Percentiles rank a stretch among this genome's conserved stretches.
Evolutionary conservation across 2,888 invertebrate species (phyloP).

Genomic region (Hermaeophaga mercurialis): DNA sequence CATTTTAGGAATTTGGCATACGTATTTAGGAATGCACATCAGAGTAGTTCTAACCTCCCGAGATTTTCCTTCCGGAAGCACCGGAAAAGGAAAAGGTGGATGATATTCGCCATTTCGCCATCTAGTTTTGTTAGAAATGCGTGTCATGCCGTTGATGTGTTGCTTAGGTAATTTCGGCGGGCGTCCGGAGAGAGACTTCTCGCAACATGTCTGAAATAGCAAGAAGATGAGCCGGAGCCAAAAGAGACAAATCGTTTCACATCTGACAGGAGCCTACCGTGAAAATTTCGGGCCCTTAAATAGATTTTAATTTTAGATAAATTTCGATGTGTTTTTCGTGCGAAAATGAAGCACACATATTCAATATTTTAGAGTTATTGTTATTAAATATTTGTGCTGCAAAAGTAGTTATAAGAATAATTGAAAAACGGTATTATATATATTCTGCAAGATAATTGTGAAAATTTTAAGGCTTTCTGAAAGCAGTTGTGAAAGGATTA

Average conservation of each 20-base stretch:
- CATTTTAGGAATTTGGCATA: neutral
- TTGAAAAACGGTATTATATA: too few relatives aligned
- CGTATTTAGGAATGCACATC: conserved; percentile 16
- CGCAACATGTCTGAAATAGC: conserved; percentile 52
- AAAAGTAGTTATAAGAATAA: too few relatives aligned
- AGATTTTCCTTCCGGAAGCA: conserved; percentile 15
- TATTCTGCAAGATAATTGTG: too few relatives aligned
- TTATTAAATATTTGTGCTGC: too few relatives aligned
- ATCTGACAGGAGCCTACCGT: neutral
- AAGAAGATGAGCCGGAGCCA: conserved; percentile 29
- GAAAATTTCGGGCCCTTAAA: neutral
- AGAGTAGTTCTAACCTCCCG: conserved; percentile 16
- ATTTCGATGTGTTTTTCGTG: too few relatives aligned
- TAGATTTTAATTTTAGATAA: too few relatives aligned
- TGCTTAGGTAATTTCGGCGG: conserved; percentile 47
- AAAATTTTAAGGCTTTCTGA: too few relatives aligned
- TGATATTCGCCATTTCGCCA: conserved; percentile 23
- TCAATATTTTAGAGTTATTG: too few relatives aligned
- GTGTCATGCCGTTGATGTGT: conserved; percentile 44
- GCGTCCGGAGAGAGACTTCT: conserved; percentile 35
- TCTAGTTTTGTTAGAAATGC: conserved; percentile 32
- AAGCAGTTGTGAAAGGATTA: too few relatives aligned
- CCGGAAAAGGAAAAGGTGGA: conserved; percentile 23
- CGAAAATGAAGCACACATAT: too few relatives aligned
- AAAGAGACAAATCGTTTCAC: conserved; percentile 2